Evolutionary conservation across 2,888 invertebrate species (phyloP).

Genomic region (Pseudococcus viburni): DNA sequence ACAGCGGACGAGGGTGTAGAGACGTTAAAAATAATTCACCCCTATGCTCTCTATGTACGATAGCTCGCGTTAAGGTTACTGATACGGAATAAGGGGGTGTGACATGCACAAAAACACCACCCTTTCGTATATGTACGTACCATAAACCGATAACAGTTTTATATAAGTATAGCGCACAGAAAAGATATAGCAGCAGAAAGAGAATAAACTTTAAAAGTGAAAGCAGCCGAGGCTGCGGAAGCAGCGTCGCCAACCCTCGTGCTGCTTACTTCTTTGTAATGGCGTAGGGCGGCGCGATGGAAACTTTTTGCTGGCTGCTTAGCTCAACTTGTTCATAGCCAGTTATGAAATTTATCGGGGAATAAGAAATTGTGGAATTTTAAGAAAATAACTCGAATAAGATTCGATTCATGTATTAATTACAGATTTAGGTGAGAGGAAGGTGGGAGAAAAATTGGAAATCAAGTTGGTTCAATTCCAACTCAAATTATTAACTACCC

Average conservation of each 20-base stretch:
- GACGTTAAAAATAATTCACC: slow-evolving; percentile 48
- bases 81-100: slow-evolving; percentile 53
- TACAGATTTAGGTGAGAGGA: too few species aligned
- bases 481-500: too few species aligned
- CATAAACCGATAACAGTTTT: neutral
- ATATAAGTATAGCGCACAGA: neutral
- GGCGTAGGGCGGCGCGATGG: neutral
- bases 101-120: slow-evolving; percentile 57
- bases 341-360: too few species aligned
- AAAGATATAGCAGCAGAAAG: neutral
- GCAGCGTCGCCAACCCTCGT: neutral
- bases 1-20: neutral
- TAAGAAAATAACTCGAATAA: too few species aligned
- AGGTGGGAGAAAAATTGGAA: too few species aligned
- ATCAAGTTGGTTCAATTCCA: too few species aligned
- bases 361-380: too few species aligned
- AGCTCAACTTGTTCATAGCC: too few species aligned
- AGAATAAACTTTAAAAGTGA: neutral
- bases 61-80: slow-evolving; percentile 26
- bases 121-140: slow-evolving; percentile 7
- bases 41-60: neutral
- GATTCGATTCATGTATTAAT: too few species aligned
- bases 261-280: neutral
- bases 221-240: neutral
- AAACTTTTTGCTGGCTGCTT: too few species aligned